Evolutionary conservation across 1,140 invertebrate species (phyloP), one percentile per base, ranked within the genome.

Genomic region (Atta cephalotes): DNA sequence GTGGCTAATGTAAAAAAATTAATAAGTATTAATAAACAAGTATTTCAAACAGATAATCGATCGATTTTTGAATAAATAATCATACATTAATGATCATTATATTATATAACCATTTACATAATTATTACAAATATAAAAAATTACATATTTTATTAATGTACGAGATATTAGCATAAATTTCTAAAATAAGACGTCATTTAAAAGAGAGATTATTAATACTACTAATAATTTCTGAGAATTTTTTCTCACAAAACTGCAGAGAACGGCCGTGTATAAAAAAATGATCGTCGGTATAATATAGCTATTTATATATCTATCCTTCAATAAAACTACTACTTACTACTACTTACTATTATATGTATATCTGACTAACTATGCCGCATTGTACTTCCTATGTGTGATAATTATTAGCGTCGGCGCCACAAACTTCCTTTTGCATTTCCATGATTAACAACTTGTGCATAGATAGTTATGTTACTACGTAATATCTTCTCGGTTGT

Each of bases 331-430:
- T 25, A 25, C 25, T 25, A 25, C 25, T 25, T 21, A 21, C 21
- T 21, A 21, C 21, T 21, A 21, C 21, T 21, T 21, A 21, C 21
- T n/a, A 18, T 35, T 77, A 39, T 39, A 86, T 81, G 84, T 81
- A 25, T 86, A 25, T 31, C 76, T 49, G 18, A 81, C 51, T 18
- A 77, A 85, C 56, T 60, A 35, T 7, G 39, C 4, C 39, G 14
- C 21, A 6, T 51, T 2, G 39, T 49, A 58, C 6, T 80, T 80
- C 76, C 63, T 45, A 49, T 39, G 5, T 68, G 2, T 81, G 65
- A 70, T 86, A 70, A 86, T 81, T 81, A 68, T 81, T 81, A 86
- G 56, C 25, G 35, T 80, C 76, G 31, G 16, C n/a, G 45, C 77
- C 25, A 53, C 39, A 62, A 81, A 21, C n/a, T 84, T 84, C 80